These are phyloP conservation scores for Cyclopterus lumpus DNA, from an alignment of 2,797 vertebrate genomes.

Conservation along the genomic window DNA sequence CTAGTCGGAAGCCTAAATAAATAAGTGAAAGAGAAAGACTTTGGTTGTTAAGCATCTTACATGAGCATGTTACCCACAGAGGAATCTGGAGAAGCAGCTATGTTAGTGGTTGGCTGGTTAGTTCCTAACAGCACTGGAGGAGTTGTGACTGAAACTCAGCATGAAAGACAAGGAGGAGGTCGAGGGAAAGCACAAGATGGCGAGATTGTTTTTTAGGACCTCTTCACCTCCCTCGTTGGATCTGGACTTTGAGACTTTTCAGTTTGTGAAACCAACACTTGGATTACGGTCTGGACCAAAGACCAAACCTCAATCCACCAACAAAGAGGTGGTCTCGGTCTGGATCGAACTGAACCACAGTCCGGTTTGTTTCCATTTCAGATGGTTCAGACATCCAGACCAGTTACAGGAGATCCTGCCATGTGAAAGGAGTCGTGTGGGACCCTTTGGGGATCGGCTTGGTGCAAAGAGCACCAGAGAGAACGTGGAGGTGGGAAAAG, in stretches of 20 bases:
- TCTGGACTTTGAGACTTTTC: no score
- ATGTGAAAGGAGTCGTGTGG: background rate
- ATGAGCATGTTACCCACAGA: constrained; percentile 50
- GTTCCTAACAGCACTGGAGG: constrained; percentile 21
- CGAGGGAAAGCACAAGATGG: background rate
- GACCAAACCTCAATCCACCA: no score
- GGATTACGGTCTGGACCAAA: no score
- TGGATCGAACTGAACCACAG: no score
- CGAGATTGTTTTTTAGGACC: background rate
- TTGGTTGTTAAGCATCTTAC: background rate
- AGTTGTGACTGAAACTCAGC: constrained; percentile 15
- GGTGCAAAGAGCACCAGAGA: no score
- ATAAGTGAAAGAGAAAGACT: background rate
- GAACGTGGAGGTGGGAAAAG: background rate
- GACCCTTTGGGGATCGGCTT: no score
- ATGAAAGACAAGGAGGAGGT: background rate
- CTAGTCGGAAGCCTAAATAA: background rate
- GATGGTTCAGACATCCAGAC: background rate
- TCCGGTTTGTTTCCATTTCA: no score
- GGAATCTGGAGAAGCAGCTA: constrained; percentile 20
- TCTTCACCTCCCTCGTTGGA: no score
- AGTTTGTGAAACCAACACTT: no score
- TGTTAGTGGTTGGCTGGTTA: constrained; percentile 57
- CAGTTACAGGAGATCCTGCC: background rate
- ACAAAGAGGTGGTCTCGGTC: no score